Evolutionary conservation across 2,888 invertebrate genomes (phyloP).

Genomic region (Zonitis immaculata): DNA sequence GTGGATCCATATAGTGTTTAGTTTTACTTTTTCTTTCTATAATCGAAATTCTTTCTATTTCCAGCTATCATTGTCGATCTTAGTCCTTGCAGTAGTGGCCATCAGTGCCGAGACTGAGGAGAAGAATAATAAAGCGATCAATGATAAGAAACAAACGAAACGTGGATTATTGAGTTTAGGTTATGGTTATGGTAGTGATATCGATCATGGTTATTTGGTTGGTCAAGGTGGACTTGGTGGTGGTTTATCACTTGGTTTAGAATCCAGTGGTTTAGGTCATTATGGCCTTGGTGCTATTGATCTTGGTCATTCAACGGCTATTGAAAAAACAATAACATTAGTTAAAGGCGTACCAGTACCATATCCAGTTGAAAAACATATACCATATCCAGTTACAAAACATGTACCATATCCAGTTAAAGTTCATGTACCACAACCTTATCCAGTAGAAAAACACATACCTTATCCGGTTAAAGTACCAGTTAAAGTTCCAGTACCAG

Average conservation of each 20-base stretch:
- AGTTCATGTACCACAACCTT: conserved; percentile 60
- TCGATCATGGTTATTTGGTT: conserved; percentile 65
- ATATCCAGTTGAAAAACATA: conserved; percentile 60
- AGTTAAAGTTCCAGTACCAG: conserved; percentile 73
- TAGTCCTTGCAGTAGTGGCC: conserved; percentile 66
- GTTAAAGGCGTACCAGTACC: conserved; percentile 63
- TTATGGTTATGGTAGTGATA: conserved; percentile 74
- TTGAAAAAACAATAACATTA: conserved; percentile 62
- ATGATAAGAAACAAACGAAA: conserved; percentile 75
- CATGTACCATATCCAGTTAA: conserved; percentile 61
- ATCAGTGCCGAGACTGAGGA: conserved; percentile 62
- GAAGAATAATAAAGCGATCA: conserved; percentile 51
- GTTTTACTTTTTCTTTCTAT: too few relatives aligned
- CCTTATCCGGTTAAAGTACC: conserved; percentile 70
- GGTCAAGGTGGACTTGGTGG: conserved; percentile 51
- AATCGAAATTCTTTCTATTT: too few relatives aligned
- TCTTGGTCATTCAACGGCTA: conserved; percentile 50
- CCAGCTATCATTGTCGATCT: conserved; percentile 68
- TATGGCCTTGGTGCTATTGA: conserved; percentile 31
- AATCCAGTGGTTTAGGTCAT: conserved; percentile 32
- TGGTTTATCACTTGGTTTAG: conserved; percentile 28
- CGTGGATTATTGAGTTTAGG: conserved; percentile 75
- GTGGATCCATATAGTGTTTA: too few relatives aligned
- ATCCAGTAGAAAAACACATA: conserved; percentile 70
- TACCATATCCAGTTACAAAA: conserved; percentile 63